Conservation (phyloP, 2,113 vertebrate genomes). For the Gymnorhina tibicen region DNA sequence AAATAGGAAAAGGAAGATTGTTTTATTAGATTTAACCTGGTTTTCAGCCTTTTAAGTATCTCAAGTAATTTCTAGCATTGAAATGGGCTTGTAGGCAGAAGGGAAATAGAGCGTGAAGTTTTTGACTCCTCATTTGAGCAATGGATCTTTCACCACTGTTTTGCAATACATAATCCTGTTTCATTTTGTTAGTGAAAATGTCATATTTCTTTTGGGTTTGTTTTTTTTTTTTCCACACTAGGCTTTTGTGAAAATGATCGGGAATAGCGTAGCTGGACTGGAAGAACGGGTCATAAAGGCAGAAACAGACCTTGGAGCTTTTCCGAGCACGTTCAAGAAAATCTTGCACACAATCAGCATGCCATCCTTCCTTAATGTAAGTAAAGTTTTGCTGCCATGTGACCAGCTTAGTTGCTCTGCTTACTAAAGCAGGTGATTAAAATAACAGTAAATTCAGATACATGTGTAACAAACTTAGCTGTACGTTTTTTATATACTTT, state of each 20-base stretch:
- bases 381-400: background rate
- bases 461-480: background rate
- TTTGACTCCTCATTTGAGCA: background rate
- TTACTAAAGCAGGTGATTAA: background rate
- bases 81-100: background rate
- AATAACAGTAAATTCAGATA: background rate
- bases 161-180: background rate
- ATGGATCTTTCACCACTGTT: background rate
- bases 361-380: constrained; percentile 83
- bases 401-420: background rate
- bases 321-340: constrained; percentile 86
- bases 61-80: background rate
- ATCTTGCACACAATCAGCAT: constrained; percentile 85
- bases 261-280: constrained; percentile 79
- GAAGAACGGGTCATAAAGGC: constrained; percentile 88
- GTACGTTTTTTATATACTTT: background rate
- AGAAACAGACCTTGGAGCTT: constrained; percentile 85
- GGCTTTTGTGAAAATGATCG: constrained; percentile 92
- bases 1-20: background rate
- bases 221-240: background rate
- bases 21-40: background rate
- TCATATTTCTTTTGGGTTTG: background rate
- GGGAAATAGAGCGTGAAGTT: background rate
- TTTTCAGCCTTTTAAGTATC: background rate
- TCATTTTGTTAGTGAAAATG: background rate